Base-by-base conservation (phyloP, 2,113 vertebrate species). In the Seriola dumerili region DNA sequence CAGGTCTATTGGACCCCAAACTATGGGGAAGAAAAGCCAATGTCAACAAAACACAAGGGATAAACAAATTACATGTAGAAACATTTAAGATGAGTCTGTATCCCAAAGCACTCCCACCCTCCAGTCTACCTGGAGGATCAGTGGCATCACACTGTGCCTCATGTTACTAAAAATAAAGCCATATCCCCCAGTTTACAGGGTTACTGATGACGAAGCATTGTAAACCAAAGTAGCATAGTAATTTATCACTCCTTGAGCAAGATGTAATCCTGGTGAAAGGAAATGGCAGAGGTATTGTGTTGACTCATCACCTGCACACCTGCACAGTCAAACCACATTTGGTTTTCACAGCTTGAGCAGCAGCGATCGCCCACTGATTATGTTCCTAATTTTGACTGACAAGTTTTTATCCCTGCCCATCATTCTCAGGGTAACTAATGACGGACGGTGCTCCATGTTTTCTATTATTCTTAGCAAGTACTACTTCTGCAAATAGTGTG, bases 151-250 rank as follows among this genome's bases (percentile, higher is more conserved):
- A 23, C 76, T 57, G 54, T 83, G 80, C 58, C 61, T 73, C 44
- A 25, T 72, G 85, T 69, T 88, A 13, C 85, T 91, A 91, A 90
- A 88, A 93, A 92, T 90, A 92, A 84, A 79, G 5, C 57, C 71
- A 44, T 70, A 76, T 87, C 52, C 67, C 36, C 84, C 77, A 76
- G 83, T 86, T 84, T 86, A 80, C 76, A 70, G 82, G 68, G 76
- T 81, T 81, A 84, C 34, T 80, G 80, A 87, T 77, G 87, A 85
- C 73, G 75, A 81, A 81, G 85, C 76, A 84, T 75, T 73, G 46
- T 68, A 83, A 88, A 86, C 61, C 70, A 29, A 65, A 23, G 72
- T 54, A 85, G 74, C 76, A 62, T 42, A 17, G 61, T 75, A 79
- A 85, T 91, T 84, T 61, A 76, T 88, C 80, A 65, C 78, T 74